A percentile compares a stretch with the other conserved stretches of the same genome.
Evolutionary conservation across 2,888 invertebrate genomes (phyloP).

Genomic region (Aporophyla lueneburgensis): DNA sequence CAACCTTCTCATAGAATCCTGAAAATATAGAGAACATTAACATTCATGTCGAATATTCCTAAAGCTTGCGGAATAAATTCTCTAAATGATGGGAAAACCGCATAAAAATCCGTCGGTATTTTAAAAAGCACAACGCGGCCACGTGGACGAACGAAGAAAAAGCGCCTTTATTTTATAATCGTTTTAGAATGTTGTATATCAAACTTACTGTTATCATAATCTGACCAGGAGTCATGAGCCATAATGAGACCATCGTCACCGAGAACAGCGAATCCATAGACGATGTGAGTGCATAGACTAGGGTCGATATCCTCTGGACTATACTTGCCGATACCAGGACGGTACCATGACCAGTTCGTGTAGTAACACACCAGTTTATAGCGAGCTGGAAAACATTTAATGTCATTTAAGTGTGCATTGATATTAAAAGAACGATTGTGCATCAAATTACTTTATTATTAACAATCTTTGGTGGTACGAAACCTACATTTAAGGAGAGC

Average conservation of each 20-base stretch:
- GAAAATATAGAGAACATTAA: constrained; percentile 60
- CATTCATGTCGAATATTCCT: not conserved
- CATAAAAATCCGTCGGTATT: not conserved
- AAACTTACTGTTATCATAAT: constrained; percentile 95
- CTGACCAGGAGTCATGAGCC: constrained; percentile 97
- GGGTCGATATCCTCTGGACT: constrained; percentile 96
- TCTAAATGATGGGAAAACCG: not conserved
- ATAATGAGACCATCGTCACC: constrained; percentile 95
- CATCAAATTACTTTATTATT: constrained; percentile 23
- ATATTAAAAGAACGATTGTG: not conserved
- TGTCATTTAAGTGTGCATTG: not conserved
- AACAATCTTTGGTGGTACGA: constrained; percentile 8
- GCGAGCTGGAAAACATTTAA: constrained; percentile 89
- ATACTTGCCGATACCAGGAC: constrained; percentile 95
- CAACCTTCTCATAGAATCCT: constrained; percentile 96
- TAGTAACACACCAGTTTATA: constrained; percentile 97
- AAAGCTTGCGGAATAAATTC: not conserved
- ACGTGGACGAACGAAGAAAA: not conserved
- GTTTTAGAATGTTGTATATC: not conserved
- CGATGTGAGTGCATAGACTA: constrained; percentile 97
- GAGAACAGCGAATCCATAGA: constrained; percentile 98
- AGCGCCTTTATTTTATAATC: not conserved
- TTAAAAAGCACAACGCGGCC: not conserved
- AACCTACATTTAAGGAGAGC: constrained; percentile 81
- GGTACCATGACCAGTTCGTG: constrained; percentile 98